Percentiles rank a stretch among this genome's conserved stretches.
phyloP scores from a whole-genome alignment of 2,113 vertebrate genomes.

The Picathartes gymnocephalus region DNA sequence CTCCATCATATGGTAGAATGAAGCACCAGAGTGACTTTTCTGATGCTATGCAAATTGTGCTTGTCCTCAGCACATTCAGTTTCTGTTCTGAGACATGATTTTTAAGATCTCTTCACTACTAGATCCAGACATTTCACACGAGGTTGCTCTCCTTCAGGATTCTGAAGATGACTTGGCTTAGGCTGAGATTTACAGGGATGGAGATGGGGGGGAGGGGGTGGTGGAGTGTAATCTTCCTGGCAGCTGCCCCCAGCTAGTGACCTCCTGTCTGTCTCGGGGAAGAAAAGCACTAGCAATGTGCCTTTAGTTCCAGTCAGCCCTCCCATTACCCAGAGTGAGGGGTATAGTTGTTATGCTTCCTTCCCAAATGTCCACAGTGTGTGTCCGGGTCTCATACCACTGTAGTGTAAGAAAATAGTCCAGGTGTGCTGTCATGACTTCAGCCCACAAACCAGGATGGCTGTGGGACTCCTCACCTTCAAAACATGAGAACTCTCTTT shows the following conservation, averaged over 20 bases:
- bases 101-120: neutral
- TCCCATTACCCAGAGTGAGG: neutral
- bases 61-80: neutral
- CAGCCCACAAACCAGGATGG: neutral
- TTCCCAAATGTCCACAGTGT: neutral
- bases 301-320: neutral
- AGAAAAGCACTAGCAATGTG: neutral
- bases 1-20: neutral
- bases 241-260: neutral
- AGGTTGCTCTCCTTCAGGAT: neutral
- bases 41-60: neutral
- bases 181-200: neutral
- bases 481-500: neutral
- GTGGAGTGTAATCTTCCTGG: neutral
- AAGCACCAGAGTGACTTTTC: neutral
- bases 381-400: neutral
- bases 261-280: neutral
- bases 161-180: neutral
- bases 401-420: neutral
- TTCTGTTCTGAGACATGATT: neutral
- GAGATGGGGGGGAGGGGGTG: too few species aligned
- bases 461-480: neutral
- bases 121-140: neutral
- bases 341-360: neutral
- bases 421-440: neutral